Conservation (phyloP, 2,888 invertebrate species). For the Tachina fera region DNA sequence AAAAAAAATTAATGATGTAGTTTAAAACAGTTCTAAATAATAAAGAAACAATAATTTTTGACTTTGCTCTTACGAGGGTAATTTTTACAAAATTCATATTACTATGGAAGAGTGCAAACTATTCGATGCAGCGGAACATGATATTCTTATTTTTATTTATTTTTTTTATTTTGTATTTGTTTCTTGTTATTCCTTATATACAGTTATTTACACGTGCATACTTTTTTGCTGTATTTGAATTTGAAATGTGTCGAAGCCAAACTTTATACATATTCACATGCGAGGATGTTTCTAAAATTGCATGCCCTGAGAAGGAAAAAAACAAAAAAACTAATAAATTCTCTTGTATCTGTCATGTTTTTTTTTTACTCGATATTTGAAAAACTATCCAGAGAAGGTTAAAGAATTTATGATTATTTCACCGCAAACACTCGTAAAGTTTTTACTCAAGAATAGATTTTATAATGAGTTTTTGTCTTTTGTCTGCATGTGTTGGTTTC, state of each 20-base stretch:
- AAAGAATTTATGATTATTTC: constrained; percentile 1
- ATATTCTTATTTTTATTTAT: neutral
- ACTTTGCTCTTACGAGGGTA: too few relatives aligned
- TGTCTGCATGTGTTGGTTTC: neutral
- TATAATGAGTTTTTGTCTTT: neutral
- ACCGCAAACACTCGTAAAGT: too few relatives aligned
- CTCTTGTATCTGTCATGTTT: neutral
- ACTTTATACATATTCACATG: neutral
- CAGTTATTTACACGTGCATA: neutral
- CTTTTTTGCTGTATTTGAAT: neutral
- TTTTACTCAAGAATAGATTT: too few relatives aligned
- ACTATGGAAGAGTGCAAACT: too few relatives aligned
- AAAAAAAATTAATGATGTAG: too few relatives aligned
- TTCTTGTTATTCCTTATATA: neutral
- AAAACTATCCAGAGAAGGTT: neutral
- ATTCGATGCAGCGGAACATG: too few relatives aligned
- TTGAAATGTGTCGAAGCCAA: constrained; percentile 33
- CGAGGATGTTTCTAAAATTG: neutral
- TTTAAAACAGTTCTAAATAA: too few relatives aligned
- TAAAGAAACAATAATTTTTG: too few relatives aligned
- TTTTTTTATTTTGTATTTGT: neutral
- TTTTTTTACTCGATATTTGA: neutral
- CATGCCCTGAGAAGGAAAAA: neutral
- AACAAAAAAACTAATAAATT: neutral
- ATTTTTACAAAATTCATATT: too few relatives aligned